Base-by-base conservation (phyloP, 2,113 vertebrate species). In the Amphilophus citrinellus region DNA sequence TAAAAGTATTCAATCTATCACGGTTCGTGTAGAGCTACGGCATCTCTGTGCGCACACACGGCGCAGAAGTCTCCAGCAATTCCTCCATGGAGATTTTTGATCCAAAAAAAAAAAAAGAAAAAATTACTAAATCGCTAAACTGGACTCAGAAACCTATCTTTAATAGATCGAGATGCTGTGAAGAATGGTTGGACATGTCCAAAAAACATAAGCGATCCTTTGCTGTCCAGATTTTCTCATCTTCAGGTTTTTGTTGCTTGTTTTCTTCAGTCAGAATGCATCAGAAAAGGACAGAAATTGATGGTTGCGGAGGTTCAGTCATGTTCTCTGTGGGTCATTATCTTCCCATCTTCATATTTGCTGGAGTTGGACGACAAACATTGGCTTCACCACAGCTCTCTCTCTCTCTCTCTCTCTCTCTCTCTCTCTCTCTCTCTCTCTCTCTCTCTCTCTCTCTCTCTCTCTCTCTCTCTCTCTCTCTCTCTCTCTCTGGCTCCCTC, bases 361-460 rank as follows among this genome's bases (percentile, higher is more conserved):
- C 87, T 89, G 87, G 93, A 94, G 92, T 94, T 94, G 90, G 61
- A 91, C 84, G 90, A 80, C 90, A 86, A 91, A 88, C 87, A 86
- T 73, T 84, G 82, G 78, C 90, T 91, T 87, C 80, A 79, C 77
- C 90, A 82, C 90, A 80, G 3, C 50, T 11, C 66, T 66, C 92
- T 75, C 84, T 76, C 83, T 76, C 82, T 39, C 77, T 57, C 62
- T 35, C 71, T 30, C 82, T 53, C 77, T 59, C 61, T 57, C 83
- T 83, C 32, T 18, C 61, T 53, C 62, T 27, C 76, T 59, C 44
- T 32, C 61, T 73, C 50, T 58, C 79, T 42, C 39, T 60, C 39
- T 18, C 22, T 24, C 39, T 50, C 39, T n/a, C 63, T 53, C 30
- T 71, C 73, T 56, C 56, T 47, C 80, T 24, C 77, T 39, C 61